Conservation (phyloP, 2,113 vertebrate genomes). For the Coturnix japonica region DNA sequence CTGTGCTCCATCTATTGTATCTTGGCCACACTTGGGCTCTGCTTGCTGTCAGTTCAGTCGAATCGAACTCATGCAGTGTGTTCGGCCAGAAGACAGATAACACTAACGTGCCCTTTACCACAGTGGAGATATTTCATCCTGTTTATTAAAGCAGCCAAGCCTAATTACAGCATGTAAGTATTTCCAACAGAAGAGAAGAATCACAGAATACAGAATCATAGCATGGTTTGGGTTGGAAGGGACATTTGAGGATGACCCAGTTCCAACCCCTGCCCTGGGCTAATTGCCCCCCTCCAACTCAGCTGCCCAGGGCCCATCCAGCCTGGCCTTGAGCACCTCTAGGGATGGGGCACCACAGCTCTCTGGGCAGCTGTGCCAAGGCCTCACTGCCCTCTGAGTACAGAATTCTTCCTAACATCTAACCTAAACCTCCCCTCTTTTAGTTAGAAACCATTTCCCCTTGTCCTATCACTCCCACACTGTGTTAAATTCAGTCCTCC, state of each 20-base stretch:
- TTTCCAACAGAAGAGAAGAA: neutral
- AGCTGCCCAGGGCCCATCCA: neutral
- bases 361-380: neutral
- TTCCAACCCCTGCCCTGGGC: neutral
- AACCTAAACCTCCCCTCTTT: too few relatives aligned
- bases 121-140: neutral
- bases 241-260: neutral
- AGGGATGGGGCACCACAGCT: neutral
- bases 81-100: slow-evolving; percentile 30
- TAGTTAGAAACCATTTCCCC: neutral
- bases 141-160: neutral
- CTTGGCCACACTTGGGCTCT: neutral
- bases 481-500: neutral
- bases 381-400: neutral
- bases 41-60: slow-evolving; percentile 32
- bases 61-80: slow-evolving; percentile 18
- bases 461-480: neutral
- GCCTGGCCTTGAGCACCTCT: neutral
- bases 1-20: slow-evolving; percentile 27
- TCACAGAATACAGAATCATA: neutral
- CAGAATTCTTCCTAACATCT: neutral
- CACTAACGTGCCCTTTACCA: neutral
- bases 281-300: neutral
- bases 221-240: neutral
- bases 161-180: neutral